Percentiles rank a stretch among this genome's conserved stretches.
Conservation (phyloP, 2,888 invertebrate species). For the Caenorhabditis sp. region DNA sequence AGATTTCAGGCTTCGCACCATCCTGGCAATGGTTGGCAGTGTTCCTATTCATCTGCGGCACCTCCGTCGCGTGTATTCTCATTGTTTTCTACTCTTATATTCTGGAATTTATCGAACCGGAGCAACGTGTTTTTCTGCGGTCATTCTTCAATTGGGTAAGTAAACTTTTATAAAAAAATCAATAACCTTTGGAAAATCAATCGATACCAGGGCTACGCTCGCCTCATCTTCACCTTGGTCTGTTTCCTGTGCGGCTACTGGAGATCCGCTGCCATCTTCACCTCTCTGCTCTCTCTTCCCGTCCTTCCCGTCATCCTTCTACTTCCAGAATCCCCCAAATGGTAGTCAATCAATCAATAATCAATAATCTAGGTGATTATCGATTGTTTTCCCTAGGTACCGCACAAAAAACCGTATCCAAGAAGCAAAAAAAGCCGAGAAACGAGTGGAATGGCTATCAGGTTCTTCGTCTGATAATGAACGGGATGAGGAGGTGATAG, state of each 20-base stretch:
- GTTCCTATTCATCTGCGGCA: slow-evolving; percentile 68
- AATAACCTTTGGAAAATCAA: slow-evolving; percentile 11
- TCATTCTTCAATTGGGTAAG: slow-evolving; percentile 73
- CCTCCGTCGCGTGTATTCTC: slow-evolving; percentile 68
- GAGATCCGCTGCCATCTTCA: slow-evolving; percentile 66
- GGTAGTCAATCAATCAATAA: slow-evolving; percentile 27
- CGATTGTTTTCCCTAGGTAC: slow-evolving; percentile 1
- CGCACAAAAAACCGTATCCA: slow-evolving; percentile 49
- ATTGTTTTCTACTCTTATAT: slow-evolving; percentile 72
- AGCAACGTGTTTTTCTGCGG: slow-evolving; percentile 71
- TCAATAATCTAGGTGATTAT: neutral
- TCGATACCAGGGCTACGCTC: slow-evolving; percentile 70
- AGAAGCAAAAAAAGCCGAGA: slow-evolving; percentile 62
- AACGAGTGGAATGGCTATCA: slow-evolving; percentile 44
- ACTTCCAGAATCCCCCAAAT: slow-evolving; percentile 71
- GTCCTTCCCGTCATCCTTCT: slow-evolving; percentile 58
- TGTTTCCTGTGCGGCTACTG: slow-evolving; percentile 68
- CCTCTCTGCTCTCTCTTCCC: slow-evolving; percentile 61
- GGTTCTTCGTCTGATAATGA: slow-evolving; percentile 6
- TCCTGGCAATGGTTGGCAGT: slow-evolving; percentile 68
- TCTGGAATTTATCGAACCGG: slow-evolving; percentile 68
- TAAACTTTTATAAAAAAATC: slow-evolving; percentile 7
- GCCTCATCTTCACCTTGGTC: slow-evolving; percentile 70
- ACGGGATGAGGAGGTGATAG: neutral
- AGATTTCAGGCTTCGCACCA: slow-evolving; percentile 71